These are phyloP conservation scores for Ambastaia sidthimunki DNA, from an alignment of 2,797 vertebrate species.

Conservation along the genomic window DNA sequence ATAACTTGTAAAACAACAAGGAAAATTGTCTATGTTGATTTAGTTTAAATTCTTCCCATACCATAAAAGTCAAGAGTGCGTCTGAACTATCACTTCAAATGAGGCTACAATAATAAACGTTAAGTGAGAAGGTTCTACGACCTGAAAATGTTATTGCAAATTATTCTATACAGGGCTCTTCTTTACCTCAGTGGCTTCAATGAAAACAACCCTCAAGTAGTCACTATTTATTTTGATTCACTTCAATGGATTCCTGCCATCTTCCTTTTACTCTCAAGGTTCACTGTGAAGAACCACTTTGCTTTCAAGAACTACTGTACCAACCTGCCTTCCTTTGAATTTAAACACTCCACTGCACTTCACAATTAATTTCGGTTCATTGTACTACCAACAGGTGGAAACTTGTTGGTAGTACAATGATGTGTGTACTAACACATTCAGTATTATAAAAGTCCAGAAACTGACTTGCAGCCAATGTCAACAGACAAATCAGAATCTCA, in stretches of 20 bases:
- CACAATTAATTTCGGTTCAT: conserved; percentile 71
- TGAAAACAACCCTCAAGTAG: conserved; percentile 18
- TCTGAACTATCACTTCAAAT: background rate
- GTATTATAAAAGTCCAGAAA: background rate
- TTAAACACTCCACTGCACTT: conserved; percentile 16
- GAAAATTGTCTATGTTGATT: background rate
- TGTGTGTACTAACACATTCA: too few species aligned
- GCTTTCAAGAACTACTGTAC: conserved; percentile 2
- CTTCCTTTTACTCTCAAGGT: conserved; percentile 48
- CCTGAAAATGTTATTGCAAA: conserved; percentile 21
- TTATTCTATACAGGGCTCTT: background rate
- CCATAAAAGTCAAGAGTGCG: background rate
- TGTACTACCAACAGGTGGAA: conserved; percentile 46
- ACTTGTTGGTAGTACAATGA: too few species aligned
- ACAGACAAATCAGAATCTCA: conserved; percentile 42
- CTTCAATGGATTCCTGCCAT: conserved; percentile 24
- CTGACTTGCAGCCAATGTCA: background rate
- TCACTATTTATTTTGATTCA: conserved; percentile 31
- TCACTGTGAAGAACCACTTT: conserved; percentile 11
- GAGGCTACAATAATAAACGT: background rate
- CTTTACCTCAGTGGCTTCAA: conserved; percentile 27
- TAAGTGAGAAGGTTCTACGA: background rate
- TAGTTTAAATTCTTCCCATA: conserved; percentile 1
- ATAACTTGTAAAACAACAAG: too few species aligned
- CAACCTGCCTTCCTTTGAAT: conserved; percentile 1